Evolutionary conservation across 2,797 vertebrate genomes (phyloP), one percentile per base, ranked within the genome.

Genomic region (Bucorvus abyssinicus): DNA sequence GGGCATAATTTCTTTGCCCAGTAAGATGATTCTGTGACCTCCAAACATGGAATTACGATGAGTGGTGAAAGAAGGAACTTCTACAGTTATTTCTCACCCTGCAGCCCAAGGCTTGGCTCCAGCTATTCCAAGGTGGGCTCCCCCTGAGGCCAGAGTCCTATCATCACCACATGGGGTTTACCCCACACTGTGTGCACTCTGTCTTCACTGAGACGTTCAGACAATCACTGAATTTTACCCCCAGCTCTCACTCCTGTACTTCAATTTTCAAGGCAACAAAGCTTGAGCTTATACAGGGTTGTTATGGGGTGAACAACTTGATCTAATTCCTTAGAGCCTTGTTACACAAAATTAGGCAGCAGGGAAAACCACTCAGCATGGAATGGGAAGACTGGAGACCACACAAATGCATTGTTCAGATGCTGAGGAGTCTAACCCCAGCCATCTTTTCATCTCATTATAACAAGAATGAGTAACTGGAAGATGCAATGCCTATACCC

Each of bases 101-200:
- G 68, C 2, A 75, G 68, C 63, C 53, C 20, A 24, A 50, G 44
- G 40, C 57, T 52, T 68, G 73, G 36, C 27, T 63, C 38, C 67
- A 44, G 70, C 67, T 81, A 69, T 3, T 69, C 52, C 42, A 20
- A 21, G 2, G 27, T 3, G 56, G 36, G 50, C 56, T 50, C 50
- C 59, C 81, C 36, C 53, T 27, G 68, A 9, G 27, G 69, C 23
- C 78, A 26, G 21, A 27, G 22, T 27, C 55, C 4, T 42, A 64
- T 40, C 69, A 67, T 16, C 77, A 30, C 44, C 61, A 15, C 1
- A 2, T 0, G 3, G 21, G 50, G 5, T 32, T 34, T 52, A 45
- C 30, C 34, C 20, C 64, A 16, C 65, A 1, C 3, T 7, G 13
- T 16, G 36, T 1, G 4, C 52, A 36, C 1, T 0, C 14, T 12